Percentiles rank a stretch among this genome's conserved stretches.
These are phyloP conservation scores for Falco concolor DNA, from an alignment of 2,797 vertebrate genomes.

Conservation along the genomic window DNA sequence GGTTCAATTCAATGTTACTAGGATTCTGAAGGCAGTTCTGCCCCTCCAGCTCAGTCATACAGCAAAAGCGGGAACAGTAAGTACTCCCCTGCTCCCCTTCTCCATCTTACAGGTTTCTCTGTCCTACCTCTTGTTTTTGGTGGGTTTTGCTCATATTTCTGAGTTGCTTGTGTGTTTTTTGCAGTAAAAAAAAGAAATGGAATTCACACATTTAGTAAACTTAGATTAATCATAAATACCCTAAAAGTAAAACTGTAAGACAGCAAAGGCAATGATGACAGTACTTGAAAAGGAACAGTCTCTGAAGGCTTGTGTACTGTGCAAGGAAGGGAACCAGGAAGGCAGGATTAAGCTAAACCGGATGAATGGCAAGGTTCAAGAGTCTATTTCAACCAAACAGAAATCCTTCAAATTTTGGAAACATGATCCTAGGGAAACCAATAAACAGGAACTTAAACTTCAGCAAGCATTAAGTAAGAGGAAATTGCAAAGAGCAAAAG, in stretches of 20 bases:
- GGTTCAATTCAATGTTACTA: neutral
- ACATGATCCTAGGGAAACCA: slow-evolving; percentile 47
- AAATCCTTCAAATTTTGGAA: slow-evolving; percentile 60
- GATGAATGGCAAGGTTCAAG: slow-evolving; percentile 50
- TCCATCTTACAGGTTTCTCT: neutral
- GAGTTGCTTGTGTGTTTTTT: neutral
- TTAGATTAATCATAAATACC: neutral
- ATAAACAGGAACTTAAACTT: slow-evolving; percentile 67
- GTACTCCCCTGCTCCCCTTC: neutral
- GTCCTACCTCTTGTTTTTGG: neutral
- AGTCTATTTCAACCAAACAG: slow-evolving; percentile 48
- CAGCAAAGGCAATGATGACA: neutral
- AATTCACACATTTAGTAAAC: neutral
- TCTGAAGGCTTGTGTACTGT: neutral
- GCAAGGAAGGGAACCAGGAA: slow-evolving; percentile 29
- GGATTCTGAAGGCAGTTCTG: neutral
- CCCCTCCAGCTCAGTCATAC: neutral
- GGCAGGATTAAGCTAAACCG: slow-evolving; percentile 50
- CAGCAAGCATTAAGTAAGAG: slow-evolving; percentile 58
- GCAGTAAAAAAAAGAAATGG: neutral
- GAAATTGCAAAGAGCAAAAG: slow-evolving; percentile 55
- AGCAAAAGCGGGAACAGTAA: neutral
- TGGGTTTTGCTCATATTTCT: neutral
- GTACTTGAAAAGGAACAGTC: neutral
- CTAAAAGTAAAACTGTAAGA: neutral